Percentiles rank a stretch among this genome's conserved stretches.
These are phyloP conservation scores for Clavelina lepadiformis DNA, from an alignment of 23 tunicate genomes.

Conservation along the genomic window DNA sequence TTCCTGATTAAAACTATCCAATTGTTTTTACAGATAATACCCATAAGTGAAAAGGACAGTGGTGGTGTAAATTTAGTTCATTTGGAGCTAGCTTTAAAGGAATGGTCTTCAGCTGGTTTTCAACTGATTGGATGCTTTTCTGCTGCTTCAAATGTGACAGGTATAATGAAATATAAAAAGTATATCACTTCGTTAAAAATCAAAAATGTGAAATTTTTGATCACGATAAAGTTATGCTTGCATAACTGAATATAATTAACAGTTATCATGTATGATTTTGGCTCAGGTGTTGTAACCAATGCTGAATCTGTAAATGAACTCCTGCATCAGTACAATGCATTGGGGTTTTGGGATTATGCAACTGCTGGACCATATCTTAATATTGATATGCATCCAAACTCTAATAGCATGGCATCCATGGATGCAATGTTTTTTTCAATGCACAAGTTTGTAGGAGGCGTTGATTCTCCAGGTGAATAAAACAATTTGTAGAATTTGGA, in stretches of 20 bases:
- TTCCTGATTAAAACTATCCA: too few species aligned
- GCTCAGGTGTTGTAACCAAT: constrained; percentile 59
- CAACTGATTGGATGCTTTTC: constrained; percentile 91
- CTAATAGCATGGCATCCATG: constrained; percentile 52
- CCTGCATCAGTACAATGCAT: constrained; percentile 73
- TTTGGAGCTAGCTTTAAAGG: constrained; percentile 57
- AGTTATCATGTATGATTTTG: not conserved
- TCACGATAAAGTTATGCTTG: not conserved
- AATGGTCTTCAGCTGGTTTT: constrained; percentile 27
- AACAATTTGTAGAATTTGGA: too few species aligned
- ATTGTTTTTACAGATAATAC: constrained; percentile 34
- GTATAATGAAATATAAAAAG: constrained; percentile 13
- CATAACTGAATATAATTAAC: not conserved
- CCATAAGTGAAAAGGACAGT: constrained; percentile 54
- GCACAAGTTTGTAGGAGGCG: constrained; percentile 98
- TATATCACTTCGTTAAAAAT: not conserved
- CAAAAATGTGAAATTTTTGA: not conserved
- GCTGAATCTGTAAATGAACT: constrained; percentile 42
- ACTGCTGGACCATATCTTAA: constrained; percentile 95
- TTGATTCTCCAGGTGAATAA: constrained; percentile 76
- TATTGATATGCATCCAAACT: constrained; percentile 94
- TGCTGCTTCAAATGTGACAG: constrained; percentile 97
- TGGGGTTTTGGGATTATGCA: constrained; percentile 98
- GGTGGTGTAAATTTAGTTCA: constrained; percentile 59
- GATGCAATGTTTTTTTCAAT: constrained; percentile 95